phyloP scores from a whole-genome alignment of 2,113 vertebrate genomes.

The Gorsachius goisagi region DNA sequence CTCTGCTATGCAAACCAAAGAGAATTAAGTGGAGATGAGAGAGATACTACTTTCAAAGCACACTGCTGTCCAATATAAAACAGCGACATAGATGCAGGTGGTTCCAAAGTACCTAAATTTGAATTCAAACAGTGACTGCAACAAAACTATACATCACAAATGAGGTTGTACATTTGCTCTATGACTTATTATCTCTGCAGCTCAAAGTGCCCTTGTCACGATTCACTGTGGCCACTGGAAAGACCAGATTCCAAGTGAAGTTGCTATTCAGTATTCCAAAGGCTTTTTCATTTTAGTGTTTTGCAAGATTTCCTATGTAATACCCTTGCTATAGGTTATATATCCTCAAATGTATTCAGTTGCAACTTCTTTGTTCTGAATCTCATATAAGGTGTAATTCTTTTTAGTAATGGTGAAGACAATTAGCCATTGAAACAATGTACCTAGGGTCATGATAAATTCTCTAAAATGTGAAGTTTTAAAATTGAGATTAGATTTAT shows the following conservation, averaged over 20 bases:
- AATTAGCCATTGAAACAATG: not conserved
- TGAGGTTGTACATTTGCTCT: not conserved
- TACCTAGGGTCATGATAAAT: not conserved
- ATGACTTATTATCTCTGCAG: not conserved
- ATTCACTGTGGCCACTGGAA: not conserved
- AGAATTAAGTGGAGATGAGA: not conserved
- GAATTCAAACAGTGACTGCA: not conserved
- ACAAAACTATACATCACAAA: not conserved
- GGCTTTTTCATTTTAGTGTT: not conserved
- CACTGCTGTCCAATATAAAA: not conserved
- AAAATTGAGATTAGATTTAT: conserved; percentile 5
- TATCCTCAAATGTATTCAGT: not conserved
- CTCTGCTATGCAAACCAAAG: not conserved
- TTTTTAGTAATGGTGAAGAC: not conserved
- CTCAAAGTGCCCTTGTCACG: not conserved
- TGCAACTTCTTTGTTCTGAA: not conserved
- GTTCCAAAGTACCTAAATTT: not conserved
- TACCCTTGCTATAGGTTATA: not conserved
- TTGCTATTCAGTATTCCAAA: not conserved
- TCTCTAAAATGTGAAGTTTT: not conserved
- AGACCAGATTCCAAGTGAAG: not conserved
- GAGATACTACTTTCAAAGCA: not conserved
- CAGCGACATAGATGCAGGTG: not conserved
- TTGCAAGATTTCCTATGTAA: not conserved
- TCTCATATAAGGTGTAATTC: not conserved